Evolutionary conservation across 2,113 vertebrate species (phyloP), one percentile per base, ranked within the genome.

Genomic region (Crotophaga sulcirostris): DNA sequence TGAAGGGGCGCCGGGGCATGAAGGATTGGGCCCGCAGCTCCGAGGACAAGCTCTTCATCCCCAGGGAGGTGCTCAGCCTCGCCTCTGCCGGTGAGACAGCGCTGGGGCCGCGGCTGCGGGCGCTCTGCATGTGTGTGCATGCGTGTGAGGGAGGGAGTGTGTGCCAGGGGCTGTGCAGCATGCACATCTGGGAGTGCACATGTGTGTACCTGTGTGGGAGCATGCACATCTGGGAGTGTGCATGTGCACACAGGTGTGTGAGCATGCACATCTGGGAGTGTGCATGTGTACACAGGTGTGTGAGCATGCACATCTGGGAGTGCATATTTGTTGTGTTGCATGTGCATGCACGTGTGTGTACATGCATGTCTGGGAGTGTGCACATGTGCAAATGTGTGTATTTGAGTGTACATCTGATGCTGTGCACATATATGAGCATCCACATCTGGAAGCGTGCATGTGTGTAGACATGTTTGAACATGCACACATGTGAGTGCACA

Each of bases 11-110:
- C 28, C 97, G 99, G 96, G 99, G 99, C 67, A 99, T 99, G 99
- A 99, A 99, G 96, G 99, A 99, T 96, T 99, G 99, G 99, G 99
- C 99, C 20, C 98, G 99, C 76, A 99, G 98, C 93, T 99, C 99
- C 0, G 99, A 99, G 94, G 99, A 99, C 97, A 99, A 99, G 67
- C 99, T 99, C 95, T 99, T 98, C 98, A 99, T 99, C 94, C 99
- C 99, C 72, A 98, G 99, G 98, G 99, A 99, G 97, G 99, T 99
- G 96, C 99, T 99, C 94, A 99, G 98, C 94, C 98, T 98, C 56
- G 97, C 99, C 17, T 97, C 98, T 7, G 98, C 99, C 26, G 99
- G 99, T 99, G 97, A 93, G 96, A 28, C 56, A 23, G 49, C 26
- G 73, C 38, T n/a, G 52, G 47, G 49, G 9, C 33, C 3, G 24